A percentile compares a stretch with the other conserved stretches of the same genome.
Evolutionary conservation across 2,113 vertebrate genomes (phyloP).

Genomic region (Sinosuthora webbiana): DNA sequence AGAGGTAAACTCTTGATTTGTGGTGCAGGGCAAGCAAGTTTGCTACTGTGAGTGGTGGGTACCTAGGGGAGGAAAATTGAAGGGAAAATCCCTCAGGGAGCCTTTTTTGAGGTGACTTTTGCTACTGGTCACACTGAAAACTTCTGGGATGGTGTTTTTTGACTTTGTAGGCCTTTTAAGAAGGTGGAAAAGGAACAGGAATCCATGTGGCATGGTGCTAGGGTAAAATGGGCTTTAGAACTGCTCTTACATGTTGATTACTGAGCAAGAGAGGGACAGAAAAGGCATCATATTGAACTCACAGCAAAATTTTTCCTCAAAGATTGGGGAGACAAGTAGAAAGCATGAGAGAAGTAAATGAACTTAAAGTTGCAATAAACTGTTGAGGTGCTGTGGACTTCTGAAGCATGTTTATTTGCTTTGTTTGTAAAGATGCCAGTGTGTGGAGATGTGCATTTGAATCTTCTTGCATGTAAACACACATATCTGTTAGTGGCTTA

Average conservation of each 20-base stretch:
- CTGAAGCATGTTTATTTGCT: background rate
- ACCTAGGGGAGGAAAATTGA: background rate
- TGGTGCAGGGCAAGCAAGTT: background rate
- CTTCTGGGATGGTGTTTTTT: background rate
- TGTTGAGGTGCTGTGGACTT: background rate
- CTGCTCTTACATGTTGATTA: background rate
- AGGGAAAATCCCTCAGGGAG: background rate
- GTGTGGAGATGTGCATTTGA: constrained; percentile 4
- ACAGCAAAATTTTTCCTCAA: background rate
- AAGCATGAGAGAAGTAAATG: background rate
- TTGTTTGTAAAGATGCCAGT: background rate
- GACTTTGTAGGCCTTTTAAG: background rate
- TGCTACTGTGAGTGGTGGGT: background rate
- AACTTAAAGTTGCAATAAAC: background rate
- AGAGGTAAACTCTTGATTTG: background rate
- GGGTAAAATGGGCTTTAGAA: background rate
- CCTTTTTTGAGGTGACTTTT: background rate
- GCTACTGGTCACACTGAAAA: background rate
- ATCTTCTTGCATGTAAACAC: constrained; percentile 35
- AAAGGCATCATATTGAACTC: background rate
- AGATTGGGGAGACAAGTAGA: background rate
- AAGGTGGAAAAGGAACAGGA: background rate
- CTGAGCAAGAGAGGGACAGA: background rate
- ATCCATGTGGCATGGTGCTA: background rate
- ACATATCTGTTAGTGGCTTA: background rate